phyloP scores from a whole-genome alignment of 92 coral and sea anemone species.

The Porites divaricata region DNA sequence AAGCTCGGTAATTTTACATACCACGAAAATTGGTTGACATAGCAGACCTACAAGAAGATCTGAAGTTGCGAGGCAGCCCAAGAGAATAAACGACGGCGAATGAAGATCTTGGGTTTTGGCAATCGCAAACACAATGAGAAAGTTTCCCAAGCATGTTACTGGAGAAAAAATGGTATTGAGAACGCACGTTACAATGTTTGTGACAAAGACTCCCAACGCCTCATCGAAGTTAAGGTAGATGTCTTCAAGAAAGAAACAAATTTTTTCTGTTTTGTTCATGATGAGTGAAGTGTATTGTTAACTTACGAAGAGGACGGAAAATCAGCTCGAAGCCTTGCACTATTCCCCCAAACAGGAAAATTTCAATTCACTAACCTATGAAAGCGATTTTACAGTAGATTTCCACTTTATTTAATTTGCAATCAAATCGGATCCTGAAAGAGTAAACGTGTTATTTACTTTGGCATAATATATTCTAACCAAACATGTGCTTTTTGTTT shows the following conservation, averaged over 20 bases:
- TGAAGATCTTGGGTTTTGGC: neutral
- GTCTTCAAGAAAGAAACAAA: neutral
- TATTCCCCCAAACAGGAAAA: no score
- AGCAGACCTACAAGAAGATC: conserved; percentile 38
- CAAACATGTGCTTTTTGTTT: no score
- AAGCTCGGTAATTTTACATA: conserved; percentile 31
- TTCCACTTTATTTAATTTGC: no score
- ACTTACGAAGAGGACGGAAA: no score
- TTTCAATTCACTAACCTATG: no score
- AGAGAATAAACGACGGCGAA: conserved; percentile 38
- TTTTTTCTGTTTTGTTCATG: neutral
- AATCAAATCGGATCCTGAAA: no score
- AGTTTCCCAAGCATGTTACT: conserved; percentile 8
- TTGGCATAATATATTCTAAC: no score
- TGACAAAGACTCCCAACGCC: neutral
- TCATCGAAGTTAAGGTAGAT: neutral
- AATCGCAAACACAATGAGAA: conserved; percentile 14
- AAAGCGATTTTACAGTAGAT: no score
- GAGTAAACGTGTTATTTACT: no score
- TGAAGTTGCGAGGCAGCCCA: conserved; percentile 33
- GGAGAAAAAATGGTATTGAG: conserved; percentile 31
- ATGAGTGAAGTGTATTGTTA: neutral
- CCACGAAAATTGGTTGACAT: conserved; percentile 34
- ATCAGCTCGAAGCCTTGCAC: no score
- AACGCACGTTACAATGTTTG: neutral